Conservation (phyloP, 2,797 vertebrate species). For the Pseudochromis fuscus region DNA sequence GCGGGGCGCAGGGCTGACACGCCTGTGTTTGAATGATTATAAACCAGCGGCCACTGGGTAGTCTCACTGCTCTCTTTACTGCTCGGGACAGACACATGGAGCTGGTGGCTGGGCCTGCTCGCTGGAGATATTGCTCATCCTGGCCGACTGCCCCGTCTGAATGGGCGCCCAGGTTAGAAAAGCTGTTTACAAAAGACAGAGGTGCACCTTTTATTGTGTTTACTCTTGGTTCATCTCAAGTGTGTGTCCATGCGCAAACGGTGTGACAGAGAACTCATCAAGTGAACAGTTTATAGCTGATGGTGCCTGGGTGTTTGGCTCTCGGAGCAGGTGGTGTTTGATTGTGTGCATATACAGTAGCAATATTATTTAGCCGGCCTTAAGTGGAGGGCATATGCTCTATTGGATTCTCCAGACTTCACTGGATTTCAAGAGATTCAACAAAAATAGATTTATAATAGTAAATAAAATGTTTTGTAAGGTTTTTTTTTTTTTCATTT, state of each 20-base stretch:
- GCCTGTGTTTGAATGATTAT: slow-evolving; percentile 86
- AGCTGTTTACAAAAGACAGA: slow-evolving; percentile 80
- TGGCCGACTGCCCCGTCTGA: slow-evolving; percentile 74
- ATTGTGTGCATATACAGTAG: slow-evolving; percentile 23
- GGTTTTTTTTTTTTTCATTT: background rate
- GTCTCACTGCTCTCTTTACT: slow-evolving; percentile 82
- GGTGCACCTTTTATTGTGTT: slow-evolving; percentile 82
- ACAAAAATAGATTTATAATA: background rate
- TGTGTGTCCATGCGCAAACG: slow-evolving; percentile 53
- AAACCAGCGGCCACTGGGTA: slow-evolving; percentile 85
- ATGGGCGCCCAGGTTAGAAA: slow-evolving; percentile 73
- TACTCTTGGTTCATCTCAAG: slow-evolving; percentile 77
- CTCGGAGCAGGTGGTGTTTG: slow-evolving; percentile 60
- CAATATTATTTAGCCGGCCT: background rate
- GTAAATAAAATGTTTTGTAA: background rate
- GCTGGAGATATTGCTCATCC: slow-evolving; percentile 68
- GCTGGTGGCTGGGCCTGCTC: slow-evolving; percentile 68
- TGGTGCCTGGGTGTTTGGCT: slow-evolving; percentile 38
- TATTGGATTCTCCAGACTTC: background rate
- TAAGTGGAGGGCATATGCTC: background rate
- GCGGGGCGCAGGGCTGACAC: slow-evolving; percentile 68
- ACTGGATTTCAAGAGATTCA: background rate
- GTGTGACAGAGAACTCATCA: slow-evolving; percentile 59
- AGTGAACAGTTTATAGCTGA: slow-evolving; percentile 61
- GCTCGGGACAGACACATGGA: slow-evolving; percentile 74